These are phyloP conservation scores for Branchellion lobata DNA, from an alignment of 2,888 invertebrate species.

Conservation along the genomic window DNA sequence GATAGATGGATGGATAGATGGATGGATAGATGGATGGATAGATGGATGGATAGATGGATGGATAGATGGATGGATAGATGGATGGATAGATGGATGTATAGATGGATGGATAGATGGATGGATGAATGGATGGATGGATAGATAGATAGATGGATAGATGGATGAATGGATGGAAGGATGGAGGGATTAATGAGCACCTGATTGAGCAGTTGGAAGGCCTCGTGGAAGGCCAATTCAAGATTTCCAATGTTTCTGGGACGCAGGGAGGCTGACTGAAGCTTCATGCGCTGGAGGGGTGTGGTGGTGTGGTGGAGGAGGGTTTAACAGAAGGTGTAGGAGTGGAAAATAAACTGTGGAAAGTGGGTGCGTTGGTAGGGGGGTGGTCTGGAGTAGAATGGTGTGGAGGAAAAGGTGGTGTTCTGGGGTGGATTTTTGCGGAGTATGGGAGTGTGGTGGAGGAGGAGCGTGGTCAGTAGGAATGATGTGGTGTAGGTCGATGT, in stretches of 20 bases:
- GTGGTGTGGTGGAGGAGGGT: background rate
- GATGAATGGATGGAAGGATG: too few species aligned
- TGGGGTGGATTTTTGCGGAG: background rate
- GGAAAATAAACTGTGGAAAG: too few species aligned
- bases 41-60: too few species aligned
- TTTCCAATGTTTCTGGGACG: slow-evolving; percentile 32
- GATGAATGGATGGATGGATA: too few species aligned
- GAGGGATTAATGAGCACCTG: too few species aligned
- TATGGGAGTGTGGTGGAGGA: background rate
- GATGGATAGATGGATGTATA: too few species aligned
- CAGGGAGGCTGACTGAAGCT: background rate
- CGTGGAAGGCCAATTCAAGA: slow-evolving; percentile 36
- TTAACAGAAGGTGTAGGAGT: background rate
- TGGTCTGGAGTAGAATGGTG: background rate
- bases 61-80: too few species aligned
- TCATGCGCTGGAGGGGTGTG: background rate
- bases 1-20: too few species aligned
- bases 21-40: too few species aligned
- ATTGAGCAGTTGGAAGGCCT: slow-evolving; percentile 33
- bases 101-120: too few species aligned
- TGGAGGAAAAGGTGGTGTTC: background rate
- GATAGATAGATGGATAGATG: too few species aligned
- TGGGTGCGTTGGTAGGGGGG: background rate
- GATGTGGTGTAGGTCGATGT: too few species aligned
- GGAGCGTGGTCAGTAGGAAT: background rate